Base-by-base conservation (phyloP, 2,888 invertebrate species). In the Dryocosmus kuriphilus region DNA sequence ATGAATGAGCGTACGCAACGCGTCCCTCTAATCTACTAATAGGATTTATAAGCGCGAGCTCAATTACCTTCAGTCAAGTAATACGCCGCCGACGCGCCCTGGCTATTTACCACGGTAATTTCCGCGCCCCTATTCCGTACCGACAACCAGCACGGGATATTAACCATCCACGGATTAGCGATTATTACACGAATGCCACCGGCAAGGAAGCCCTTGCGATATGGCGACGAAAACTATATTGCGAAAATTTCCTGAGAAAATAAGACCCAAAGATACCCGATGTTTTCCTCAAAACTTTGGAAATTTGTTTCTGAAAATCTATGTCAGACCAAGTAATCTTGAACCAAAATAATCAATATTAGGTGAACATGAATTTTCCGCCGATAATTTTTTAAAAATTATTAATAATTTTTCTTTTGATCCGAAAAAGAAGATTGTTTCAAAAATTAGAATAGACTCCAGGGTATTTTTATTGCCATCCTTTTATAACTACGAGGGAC, bases 11-110 rank as follows among this genome's bases (percentile, higher is more conserved):
- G 80, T 83, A 83, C 84, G 81, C 76, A 82, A 81, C 62, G 80
- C 86, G 83, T 84, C 88, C 87, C 87, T 85, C 86, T 89, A 90
- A 91, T 90, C 91, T 89, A 88, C 87, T 90, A 91, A 91, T 90
- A 90, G 91, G 91, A 91, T 91, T 91, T 90, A 91, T 90, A 87
- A 88, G 89, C 86, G 88, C 86, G 88, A 87, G 89, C 90, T 90
- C 90, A 88, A 91, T 91, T 91, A 90, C 89, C 88, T 89, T 86
- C 87, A 85, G 88, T 89, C 88, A 87, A 88, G 89, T 87, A 88
- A 86, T 84, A 86, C 85, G 82, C 83, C 85, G 83, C 81, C 85
- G 85, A 83, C 81, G 82, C 82, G 79, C 83, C 82, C 83, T 79
- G 84, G 83, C 83, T 84, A 88, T 88, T 88, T 87, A 84, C 84